A percentile compares a stretch with the other conserved stretches of the same genome.
Evolutionary conservation across 2,113 vertebrate species (phyloP).

Genomic region (Notiomystis cincta): DNA sequence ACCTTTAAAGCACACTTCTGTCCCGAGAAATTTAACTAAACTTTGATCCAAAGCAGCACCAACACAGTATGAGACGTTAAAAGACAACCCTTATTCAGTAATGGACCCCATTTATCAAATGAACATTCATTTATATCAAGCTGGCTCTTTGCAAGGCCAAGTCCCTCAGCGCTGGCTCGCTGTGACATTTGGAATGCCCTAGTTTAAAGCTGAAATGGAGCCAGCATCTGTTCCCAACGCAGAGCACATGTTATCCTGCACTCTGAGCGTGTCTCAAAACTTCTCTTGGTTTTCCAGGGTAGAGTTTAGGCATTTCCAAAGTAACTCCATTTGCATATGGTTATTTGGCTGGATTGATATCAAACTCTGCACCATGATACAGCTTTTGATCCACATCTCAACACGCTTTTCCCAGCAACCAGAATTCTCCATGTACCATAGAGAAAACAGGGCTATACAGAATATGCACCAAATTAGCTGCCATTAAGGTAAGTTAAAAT

Average conservation of each 20-base stretch:
- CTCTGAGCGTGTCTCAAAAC: not conserved
- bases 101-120: slow-evolving; percentile 28
- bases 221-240: slow-evolving; percentile 34
- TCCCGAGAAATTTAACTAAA: not conserved
- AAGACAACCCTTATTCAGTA: not conserved
- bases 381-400: not conserved
- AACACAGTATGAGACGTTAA: not conserved
- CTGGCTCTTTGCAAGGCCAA: slow-evolving; percentile 6
- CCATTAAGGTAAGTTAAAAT: not conserved
- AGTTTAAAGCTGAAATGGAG: slow-evolving; percentile 57
- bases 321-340: not conserved
- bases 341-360: not conserved
- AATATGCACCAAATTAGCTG: not conserved
- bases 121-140: slow-evolving; percentile 17
- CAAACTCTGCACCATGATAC: not conserved
- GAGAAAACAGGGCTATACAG: not conserved
- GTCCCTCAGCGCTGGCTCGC: slow-evolving; percentile 19
- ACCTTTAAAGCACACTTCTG: not conserved
- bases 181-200: slow-evolving; percentile 60
- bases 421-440: not conserved
- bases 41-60: not conserved
- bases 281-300: not conserved
- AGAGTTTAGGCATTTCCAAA: not conserved
- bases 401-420: not conserved
- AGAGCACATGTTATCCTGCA: slow-evolving; percentile 15